A percentile compares a stretch with the other conserved stretches of the same genome.
phyloP scores from a whole-genome alignment of 2,113 vertebrate genomes.

The Perca fluviatilis region DNA sequence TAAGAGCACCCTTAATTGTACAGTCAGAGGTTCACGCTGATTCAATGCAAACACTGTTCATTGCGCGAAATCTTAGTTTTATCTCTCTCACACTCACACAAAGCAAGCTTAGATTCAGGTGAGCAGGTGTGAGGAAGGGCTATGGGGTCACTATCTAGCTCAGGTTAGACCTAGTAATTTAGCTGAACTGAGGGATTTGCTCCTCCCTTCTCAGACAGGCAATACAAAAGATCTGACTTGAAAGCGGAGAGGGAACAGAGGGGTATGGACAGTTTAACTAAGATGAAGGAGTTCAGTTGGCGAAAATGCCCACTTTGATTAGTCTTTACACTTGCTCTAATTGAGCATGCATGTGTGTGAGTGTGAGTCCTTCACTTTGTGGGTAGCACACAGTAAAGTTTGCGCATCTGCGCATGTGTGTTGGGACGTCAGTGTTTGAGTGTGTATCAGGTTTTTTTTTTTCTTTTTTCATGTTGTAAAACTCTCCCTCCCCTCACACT shows the following conservation, averaged over 20 bases:
- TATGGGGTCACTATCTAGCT: conserved; percentile 84
- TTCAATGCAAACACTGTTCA: neutral
- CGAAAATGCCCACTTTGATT: conserved; percentile 82
- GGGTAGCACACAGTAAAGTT: conserved; percentile 47
- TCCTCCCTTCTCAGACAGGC: conserved; percentile 78
- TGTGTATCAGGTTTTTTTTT: conserved; percentile 62
- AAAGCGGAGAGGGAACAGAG: conserved; percentile 79
- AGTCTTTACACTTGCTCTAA: conserved; percentile 81
- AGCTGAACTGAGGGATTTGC: conserved; percentile 79
- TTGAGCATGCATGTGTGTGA: conserved; percentile 78
- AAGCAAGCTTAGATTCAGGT: conserved; percentile 63
- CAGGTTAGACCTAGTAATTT: conserved; percentile 86
- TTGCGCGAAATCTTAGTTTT: conserved; percentile 34
- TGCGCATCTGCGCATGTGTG: conserved; percentile 62
- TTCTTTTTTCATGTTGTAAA: conserved; percentile 55
- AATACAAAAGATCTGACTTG: conserved; percentile 81
- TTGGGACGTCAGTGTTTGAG: conserved; percentile 57
- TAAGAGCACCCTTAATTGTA: conserved; percentile 7
- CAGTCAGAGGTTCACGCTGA: neutral
- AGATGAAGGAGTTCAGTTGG: conserved; percentile 83
- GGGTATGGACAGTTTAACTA: conserved; percentile 81
- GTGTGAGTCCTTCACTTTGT: conserved; percentile 55
- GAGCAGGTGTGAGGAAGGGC: conserved; percentile 83
- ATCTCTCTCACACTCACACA: conserved; percentile 35
- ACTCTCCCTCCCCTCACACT: conserved; percentile 81